Percentiles rank a stretch among this genome's conserved stretches.
Evolutionary conservation across 2,113 vertebrate genomes (phyloP).

Genomic region (Oreochromis aureus): DNA sequence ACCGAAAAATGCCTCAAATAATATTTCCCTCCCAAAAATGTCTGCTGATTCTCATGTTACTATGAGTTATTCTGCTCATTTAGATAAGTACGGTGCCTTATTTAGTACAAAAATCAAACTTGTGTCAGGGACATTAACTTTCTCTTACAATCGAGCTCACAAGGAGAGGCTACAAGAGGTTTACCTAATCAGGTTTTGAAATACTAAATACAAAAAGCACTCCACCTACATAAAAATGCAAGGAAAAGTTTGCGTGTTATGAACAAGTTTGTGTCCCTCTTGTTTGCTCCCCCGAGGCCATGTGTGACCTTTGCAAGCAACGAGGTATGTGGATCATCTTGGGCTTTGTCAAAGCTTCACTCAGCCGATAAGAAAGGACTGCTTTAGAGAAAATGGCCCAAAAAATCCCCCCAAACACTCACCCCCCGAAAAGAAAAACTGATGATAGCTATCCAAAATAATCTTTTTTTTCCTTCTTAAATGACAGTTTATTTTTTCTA

Average conservation of each 20-base stretch:
- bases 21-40: background rate
- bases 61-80: background rate
- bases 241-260: background rate
- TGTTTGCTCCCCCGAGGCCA: background rate
- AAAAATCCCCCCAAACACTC: background rate
- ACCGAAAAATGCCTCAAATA: background rate
- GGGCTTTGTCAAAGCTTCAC: background rate
- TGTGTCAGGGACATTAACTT: background rate
- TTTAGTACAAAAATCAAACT: background rate
- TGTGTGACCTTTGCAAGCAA: slow-evolving; percentile 4
- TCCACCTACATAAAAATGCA: background rate
- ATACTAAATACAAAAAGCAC: background rate
- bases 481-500: background rate
- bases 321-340: background rate
- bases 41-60: background rate
- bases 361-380: background rate
- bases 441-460: background rate
- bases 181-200: background rate
- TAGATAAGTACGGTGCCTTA: background rate
- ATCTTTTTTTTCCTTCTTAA: background rate
- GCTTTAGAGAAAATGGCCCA: background rate
- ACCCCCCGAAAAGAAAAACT: background rate
- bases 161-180: background rate
- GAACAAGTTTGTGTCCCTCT: background rate
- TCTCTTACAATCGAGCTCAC: background rate